Evolutionary conservation across 2,888 invertebrate genomes (phyloP).

Genomic region (Tryphoninae sp.): DNA sequence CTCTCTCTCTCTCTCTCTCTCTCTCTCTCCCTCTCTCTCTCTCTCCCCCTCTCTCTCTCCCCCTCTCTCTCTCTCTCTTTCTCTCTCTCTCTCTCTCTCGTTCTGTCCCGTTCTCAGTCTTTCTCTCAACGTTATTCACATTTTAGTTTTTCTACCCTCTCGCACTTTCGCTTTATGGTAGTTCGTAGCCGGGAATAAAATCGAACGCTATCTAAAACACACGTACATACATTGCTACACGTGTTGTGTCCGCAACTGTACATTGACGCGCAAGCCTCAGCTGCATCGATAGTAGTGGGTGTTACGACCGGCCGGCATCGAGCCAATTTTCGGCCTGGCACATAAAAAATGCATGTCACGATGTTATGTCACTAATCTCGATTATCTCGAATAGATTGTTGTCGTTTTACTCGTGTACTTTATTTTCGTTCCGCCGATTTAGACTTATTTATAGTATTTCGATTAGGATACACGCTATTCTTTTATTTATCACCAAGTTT

Average conservation of each 20-base stretch:
- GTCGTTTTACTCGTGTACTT: not conserved
- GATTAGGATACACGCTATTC: no score
- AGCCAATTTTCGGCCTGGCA: slow-evolving; percentile 18
- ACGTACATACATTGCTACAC: not conserved
- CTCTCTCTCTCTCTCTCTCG: not conserved
- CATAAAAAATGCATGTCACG: not conserved
- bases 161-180: slow-evolving; percentile 29
- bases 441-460: no score
- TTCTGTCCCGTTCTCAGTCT: not conserved
- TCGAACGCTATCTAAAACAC: not conserved
- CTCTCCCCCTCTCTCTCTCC: not conserved
- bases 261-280: not conserved
- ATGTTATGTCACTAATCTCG: not conserved
- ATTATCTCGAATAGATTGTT: not conserved
- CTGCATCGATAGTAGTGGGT: not conserved
- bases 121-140: not conserved
- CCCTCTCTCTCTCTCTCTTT: not conserved
- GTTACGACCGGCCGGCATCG: not conserved
- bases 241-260: not conserved
- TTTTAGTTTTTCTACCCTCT: slow-evolving; percentile 35
- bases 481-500: no score
- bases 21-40: no score
- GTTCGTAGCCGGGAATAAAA: slow-evolving; percentile 27
- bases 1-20: no score
- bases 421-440: no score